Evolutionary conservation across 2,113 vertebrate genomes (phyloP).

Genomic region (Pycnonotus jocosus): DNA sequence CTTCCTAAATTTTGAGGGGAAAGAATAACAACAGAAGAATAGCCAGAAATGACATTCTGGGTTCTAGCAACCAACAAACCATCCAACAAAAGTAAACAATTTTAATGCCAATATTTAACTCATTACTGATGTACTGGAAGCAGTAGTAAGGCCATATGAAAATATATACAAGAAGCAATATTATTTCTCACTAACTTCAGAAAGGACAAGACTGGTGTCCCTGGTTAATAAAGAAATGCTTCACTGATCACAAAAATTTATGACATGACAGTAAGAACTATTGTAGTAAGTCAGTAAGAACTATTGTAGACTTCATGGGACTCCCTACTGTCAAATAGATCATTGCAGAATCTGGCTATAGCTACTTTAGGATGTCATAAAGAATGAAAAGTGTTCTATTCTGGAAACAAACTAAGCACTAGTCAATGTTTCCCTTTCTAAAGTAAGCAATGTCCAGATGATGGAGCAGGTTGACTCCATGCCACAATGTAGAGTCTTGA

Average conservation of each 20-base stretch:
- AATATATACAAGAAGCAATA: neutral
- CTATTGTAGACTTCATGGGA: neutral
- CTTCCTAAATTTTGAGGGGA: neutral
- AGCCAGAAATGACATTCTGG: neutral
- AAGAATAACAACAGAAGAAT: neutral
- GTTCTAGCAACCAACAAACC: neutral
- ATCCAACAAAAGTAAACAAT: neutral
- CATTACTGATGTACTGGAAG: neutral
- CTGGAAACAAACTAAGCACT: neutral
- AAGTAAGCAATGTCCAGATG: neutral
- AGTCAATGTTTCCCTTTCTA: neutral
- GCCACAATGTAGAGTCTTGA: neutral
- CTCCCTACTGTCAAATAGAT: neutral
- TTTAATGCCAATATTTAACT: neutral
- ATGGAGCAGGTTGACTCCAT: neutral
- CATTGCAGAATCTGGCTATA: neutral
- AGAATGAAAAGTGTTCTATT: neutral
- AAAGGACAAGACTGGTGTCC: neutral
- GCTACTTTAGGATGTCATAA: neutral
- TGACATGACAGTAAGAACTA: neutral
- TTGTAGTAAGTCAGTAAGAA: neutral
- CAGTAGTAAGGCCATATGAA: neutral
- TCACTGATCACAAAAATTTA: neutral
- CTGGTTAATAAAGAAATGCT: constrained; percentile 12
- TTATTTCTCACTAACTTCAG: neutral